A percentile compares a stretch with the other conserved stretches of the same genome.
Conservation (phyloP, 1,140 invertebrate genomes). For the Cydia strobilella region DNA sequence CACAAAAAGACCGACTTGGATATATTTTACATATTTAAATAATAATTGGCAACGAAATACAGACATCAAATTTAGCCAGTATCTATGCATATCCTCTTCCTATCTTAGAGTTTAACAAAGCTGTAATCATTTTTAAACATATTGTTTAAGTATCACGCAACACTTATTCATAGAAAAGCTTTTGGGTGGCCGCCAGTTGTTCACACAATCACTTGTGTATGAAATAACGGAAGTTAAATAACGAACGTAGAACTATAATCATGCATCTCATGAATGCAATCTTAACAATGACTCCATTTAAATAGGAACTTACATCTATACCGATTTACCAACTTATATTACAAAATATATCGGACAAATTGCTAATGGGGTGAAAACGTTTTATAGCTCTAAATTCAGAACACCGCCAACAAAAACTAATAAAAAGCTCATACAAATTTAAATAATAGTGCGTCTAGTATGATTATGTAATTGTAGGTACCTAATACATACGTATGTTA, state of each 20-base stretch:
- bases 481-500: no score
- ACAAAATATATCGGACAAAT: neutral
- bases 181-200: constrained; percentile 1
- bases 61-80: neutral
- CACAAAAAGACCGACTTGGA: no score
- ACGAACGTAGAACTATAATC: neutral
- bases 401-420: neutral
- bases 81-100: neutral
- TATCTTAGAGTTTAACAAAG: neutral
- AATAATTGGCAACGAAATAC: neutral
- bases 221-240: constrained; percentile 6
- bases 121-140: neutral
- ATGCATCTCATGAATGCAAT: neutral
- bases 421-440: no score
- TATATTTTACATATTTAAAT: no score
- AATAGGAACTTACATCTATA: neutral
- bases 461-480: no score
- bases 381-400: neutral
- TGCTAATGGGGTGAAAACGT: no score
- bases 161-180: neutral
- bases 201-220: constrained; percentile 3
- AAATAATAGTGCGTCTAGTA: no score
- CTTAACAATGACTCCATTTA: constrained; percentile 13
- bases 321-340: neutral
- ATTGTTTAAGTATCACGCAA: constrained; percentile 11